Evolutionary conservation across 23 tunicate genomes (phyloP).

Genomic region (Botrylloides violaceus): DNA sequence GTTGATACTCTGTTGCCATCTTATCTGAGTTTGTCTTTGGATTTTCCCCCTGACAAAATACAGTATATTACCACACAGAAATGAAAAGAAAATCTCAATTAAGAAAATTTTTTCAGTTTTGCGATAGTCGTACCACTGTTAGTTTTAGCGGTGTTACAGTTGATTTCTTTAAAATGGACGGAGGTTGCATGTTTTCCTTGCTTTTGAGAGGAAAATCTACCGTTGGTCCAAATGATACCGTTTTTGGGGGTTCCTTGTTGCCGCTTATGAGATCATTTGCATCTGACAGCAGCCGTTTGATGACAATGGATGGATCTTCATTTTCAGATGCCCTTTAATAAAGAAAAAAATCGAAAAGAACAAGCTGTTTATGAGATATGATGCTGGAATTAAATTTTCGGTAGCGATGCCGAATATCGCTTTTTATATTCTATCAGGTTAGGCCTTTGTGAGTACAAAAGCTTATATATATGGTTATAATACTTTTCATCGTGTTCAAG

Average conservation of each 20-base stretch:
- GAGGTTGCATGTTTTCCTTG: conserved; percentile 8
- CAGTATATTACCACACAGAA: not conserved
- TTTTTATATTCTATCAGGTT: too few relatives aligned
- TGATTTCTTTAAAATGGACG: conserved; percentile 38
- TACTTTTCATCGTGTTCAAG: too few relatives aligned
- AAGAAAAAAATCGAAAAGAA: too few relatives aligned
- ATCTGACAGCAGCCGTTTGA: conserved; percentile 16
- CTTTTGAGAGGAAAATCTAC: conserved; percentile 5
- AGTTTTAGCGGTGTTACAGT: conserved; percentile 63
- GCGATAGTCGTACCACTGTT: not conserved
- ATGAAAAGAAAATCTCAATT: not conserved
- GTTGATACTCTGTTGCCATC: conserved; percentile 31
- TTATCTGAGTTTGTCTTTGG: not conserved
- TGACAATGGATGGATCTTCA: not conserved
- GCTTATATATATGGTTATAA: too few relatives aligned
- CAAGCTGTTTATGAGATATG: too few relatives aligned
- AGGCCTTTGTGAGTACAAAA: too few relatives aligned
- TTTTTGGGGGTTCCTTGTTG: conserved; percentile 24
- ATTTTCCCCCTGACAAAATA: not conserved
- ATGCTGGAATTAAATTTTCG: too few relatives aligned
- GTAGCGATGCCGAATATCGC: too few relatives aligned
- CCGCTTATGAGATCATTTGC: conserved; percentile 7
- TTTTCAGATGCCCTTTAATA: conserved; percentile 6
- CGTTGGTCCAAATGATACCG: conserved; percentile 33
- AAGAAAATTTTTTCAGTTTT: not conserved